Conservation (phyloP, 2,113 vertebrate species). For the Microcebus lehilahytsara region DNA sequence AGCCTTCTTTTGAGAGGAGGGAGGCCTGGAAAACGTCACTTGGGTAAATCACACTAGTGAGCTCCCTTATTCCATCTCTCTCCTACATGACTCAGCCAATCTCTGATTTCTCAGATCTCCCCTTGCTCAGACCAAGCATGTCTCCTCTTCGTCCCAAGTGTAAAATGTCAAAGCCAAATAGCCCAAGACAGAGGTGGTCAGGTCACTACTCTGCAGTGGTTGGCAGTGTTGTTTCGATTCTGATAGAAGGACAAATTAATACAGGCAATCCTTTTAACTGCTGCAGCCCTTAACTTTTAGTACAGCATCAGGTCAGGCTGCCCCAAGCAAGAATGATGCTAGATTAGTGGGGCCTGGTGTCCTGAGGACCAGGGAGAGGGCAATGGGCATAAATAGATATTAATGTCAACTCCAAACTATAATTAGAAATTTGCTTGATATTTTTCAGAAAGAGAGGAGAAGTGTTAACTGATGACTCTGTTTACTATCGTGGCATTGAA, state of each 20-base stretch:
- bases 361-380: background rate
- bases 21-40: background rate
- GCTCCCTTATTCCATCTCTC: background rate
- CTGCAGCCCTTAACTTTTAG: background rate
- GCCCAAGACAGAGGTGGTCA: background rate
- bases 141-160: background rate
- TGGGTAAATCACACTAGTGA: background rate
- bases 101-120: background rate
- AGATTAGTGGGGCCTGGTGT: background rate
- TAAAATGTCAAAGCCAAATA: background rate
- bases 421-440: background rate
- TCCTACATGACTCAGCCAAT: background rate
- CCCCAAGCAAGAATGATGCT: background rate
- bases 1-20: background rate
- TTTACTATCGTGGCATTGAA: background rate
- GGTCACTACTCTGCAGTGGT: background rate
- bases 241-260: background rate
- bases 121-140: background rate
- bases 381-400: background rate
- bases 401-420: background rate
- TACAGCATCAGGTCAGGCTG: background rate
- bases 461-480: background rate
- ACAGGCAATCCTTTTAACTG: background rate
- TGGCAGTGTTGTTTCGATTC: background rate
- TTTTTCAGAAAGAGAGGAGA: background rate